phyloP scores from a whole-genome alignment of 2,797 vertebrate species.

The Coendou prehensilis region DNA sequence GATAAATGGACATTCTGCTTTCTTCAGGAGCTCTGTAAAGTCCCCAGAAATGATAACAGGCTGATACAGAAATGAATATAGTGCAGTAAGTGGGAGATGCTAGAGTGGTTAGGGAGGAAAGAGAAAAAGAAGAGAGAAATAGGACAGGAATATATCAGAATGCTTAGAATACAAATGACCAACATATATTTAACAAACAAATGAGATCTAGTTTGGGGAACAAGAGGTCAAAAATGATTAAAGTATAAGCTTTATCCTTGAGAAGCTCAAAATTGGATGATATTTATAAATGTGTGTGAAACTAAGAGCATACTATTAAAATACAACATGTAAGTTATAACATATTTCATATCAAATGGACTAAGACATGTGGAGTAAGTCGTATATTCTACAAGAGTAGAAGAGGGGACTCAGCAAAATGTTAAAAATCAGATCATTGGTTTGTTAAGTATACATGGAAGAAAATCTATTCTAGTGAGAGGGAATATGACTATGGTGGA shows the following conservation, averaged over 20 bases:
- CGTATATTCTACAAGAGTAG: background rate
- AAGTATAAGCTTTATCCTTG: background rate
- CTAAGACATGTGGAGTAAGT: background rate
- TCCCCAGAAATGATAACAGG: background rate
- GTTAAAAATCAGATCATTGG: background rate
- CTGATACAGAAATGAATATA: background rate
- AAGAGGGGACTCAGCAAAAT: background rate
- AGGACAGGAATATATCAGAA: background rate
- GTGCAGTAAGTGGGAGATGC: background rate
- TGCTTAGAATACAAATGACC: background rate
- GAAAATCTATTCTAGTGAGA: background rate
- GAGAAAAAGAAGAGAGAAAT: background rate
- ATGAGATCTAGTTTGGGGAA: background rate
- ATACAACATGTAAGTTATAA: background rate
- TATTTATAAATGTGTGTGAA: background rate
- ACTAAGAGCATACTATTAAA: constrained; percentile 9
- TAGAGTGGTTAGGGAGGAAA: background rate
- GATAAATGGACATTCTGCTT: constrained; percentile 12
- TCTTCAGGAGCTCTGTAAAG: constrained; percentile 6
- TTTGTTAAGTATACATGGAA: background rate
- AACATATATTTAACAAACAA: background rate
- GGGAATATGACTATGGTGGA: background rate
- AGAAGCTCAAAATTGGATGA: background rate
- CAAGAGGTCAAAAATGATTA: background rate
- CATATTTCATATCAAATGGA: background rate